A percentile compares a stretch with the other conserved stretches of the same genome.
These are phyloP conservation scores for Trachythela sp. DNA, from an alignment of 64 coral and sea anemone genomes.

Conservation along the genomic window DNA sequence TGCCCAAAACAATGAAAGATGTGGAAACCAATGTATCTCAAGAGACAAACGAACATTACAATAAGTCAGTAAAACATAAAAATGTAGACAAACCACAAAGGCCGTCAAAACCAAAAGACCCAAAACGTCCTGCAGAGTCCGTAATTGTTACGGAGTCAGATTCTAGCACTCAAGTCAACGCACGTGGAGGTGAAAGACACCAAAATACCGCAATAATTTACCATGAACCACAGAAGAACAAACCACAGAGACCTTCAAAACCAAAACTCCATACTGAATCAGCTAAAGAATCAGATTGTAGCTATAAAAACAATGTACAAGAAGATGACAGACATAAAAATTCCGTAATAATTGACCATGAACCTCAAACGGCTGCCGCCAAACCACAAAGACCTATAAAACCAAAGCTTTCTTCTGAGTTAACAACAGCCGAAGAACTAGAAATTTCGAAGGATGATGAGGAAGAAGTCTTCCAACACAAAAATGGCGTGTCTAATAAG, in stretches of 20 bases:
- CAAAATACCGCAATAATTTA: too few relatives aligned
- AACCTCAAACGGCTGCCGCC: neutral
- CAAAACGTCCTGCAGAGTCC: too few relatives aligned
- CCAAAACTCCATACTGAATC: too few relatives aligned
- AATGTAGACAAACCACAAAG: neutral
- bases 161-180: too few relatives aligned
- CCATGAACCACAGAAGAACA: too few relatives aligned
- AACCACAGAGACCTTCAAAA: neutral
- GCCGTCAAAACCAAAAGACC: neutral
- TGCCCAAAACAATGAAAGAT: neutral
- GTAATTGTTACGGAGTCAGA: too few relatives aligned
- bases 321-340: too few relatives aligned
- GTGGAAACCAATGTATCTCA: neutral
- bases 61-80: neutral
- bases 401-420: neutral
- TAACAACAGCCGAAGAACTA: neutral
- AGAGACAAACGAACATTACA: neutral
- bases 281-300: too few relatives aligned
- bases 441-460: neutral
- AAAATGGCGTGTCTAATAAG: too few relatives aligned
- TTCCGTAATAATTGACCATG: neutral
- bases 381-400: neutral
- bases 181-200: too few relatives aligned
- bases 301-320: too few relatives aligned
- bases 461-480: too few relatives aligned